A percentile compares a stretch with the other conserved stretches of the same genome.
phyloP scores from a whole-genome alignment of 1,140 invertebrate genomes.

The Lasaia peninsularis region DNA sequence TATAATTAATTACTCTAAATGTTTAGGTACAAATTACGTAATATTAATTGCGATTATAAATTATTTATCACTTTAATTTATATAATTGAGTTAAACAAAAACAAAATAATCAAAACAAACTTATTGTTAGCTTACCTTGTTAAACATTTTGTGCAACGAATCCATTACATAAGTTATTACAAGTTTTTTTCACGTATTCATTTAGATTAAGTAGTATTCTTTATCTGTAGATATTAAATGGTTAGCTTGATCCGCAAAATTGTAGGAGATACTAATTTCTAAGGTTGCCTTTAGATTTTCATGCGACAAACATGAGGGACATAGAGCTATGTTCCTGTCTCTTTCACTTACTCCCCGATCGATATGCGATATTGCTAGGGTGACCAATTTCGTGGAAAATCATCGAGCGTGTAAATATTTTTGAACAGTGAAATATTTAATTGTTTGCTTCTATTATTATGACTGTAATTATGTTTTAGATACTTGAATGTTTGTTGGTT shows the following conservation, averaged over 20 bases:
- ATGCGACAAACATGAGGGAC: slow-evolving; percentile 61
- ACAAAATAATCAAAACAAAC: not conserved
- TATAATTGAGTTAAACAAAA: not conserved
- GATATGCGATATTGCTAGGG: slow-evolving; percentile 53
- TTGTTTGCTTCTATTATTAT: too few relatives aligned
- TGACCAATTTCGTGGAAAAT: slow-evolving; percentile 37
- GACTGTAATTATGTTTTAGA: too few relatives aligned
- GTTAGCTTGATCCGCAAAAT: not conserved
- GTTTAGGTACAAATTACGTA: not conserved
- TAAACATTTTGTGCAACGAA: not conserved
- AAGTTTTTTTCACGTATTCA: too few relatives aligned
- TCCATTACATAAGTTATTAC: not conserved
- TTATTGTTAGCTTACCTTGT: not conserved
- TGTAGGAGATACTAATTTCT: slow-evolving; percentile 19
- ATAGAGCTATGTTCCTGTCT: slow-evolving; percentile 41
- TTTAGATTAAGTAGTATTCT: too few relatives aligned
- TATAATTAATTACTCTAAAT: too few relatives aligned
- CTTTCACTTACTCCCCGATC: slow-evolving; percentile 51
- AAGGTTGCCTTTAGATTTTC: slow-evolving; percentile 53
- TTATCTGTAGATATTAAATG: not conserved
- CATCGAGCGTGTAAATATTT: not conserved
- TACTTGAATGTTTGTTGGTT: too few relatives aligned
- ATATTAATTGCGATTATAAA: not conserved
- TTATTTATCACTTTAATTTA: not conserved
- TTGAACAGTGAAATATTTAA: not conserved